phyloP scores from a whole-genome alignment of 2,113 vertebrate genomes.

The Danionella cerebrum region DNA sequence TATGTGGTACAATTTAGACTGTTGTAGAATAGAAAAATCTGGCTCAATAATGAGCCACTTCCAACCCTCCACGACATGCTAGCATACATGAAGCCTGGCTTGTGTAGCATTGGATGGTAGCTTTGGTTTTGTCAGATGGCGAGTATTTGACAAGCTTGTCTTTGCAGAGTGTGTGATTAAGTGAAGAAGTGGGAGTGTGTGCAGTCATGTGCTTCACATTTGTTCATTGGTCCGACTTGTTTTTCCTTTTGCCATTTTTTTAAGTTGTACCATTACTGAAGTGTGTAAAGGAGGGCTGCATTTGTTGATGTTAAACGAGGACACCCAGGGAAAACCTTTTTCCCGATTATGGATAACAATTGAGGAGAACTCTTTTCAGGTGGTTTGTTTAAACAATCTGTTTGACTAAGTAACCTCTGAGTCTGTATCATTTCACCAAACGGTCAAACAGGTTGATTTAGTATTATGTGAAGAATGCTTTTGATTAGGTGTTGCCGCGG shows the following conservation, averaged over 20 bases:
- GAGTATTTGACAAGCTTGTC: neutral
- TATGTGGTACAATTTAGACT: too few relatives aligned
- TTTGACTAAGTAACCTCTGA: conserved; percentile 14
- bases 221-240: neutral
- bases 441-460: conserved; percentile 17
- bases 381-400: neutral
- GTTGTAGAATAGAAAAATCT: too few relatives aligned
- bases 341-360: too few relatives aligned
- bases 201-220: neutral
- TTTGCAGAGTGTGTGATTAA: neutral
- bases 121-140: neutral
- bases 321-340: too few relatives aligned
- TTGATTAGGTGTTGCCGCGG: neutral
- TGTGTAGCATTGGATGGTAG: neutral
- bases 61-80: too few relatives aligned
- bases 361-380: too few relatives aligned
- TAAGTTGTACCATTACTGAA: too few relatives aligned
- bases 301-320: too few relatives aligned
- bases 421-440: neutral
- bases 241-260: neutral
- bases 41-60: too few relatives aligned
- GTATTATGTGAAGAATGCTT: conserved; percentile 5
- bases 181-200: neutral
- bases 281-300: too few relatives aligned
- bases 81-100: neutral